Conservation (phyloP, 1,140 invertebrate genomes). For the Bombus pyrosoma region DNA sequence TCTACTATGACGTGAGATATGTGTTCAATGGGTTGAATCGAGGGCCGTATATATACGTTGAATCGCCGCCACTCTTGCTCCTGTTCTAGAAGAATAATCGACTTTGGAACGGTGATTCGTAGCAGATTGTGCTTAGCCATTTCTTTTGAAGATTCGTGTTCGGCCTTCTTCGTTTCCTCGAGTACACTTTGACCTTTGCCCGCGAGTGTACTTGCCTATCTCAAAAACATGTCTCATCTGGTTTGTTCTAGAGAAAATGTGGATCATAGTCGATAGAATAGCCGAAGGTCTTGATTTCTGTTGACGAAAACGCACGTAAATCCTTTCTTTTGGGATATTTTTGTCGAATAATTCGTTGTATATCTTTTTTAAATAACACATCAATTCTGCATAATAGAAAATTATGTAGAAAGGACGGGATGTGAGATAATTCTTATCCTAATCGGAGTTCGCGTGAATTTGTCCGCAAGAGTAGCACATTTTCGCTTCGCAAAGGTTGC, state of each 20-base stretch:
- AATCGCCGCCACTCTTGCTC: conserved; percentile 34
- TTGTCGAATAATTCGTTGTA: not conserved
- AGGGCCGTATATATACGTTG: conserved; percentile 1
- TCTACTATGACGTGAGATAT: conserved; percentile 58
- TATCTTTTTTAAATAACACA: too few species aligned
- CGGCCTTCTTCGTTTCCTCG: conserved; percentile 14
- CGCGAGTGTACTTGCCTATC: conserved; percentile 22
- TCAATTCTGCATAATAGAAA: not conserved
- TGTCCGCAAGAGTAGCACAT: too few species aligned
- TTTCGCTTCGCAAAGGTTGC: not conserved
- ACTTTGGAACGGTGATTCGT: conserved; percentile 28
- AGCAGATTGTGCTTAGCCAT: conserved; percentile 39
- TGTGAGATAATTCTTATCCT: not conserved
- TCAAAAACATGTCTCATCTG: not conserved
- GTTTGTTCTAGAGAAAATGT: not conserved
- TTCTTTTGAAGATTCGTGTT: conserved; percentile 17
- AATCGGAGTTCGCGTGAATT: not conserved
- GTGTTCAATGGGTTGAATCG: conserved; percentile 52
- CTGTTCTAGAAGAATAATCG: conserved; percentile 58
- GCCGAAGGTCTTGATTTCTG: not conserved
- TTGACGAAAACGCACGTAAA: not conserved
- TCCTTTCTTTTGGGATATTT: too few species aligned
- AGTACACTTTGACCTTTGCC: conserved; percentile 1
- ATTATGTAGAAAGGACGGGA: not conserved
- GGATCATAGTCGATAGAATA: not conserved